Evolutionary conservation across 2,113 vertebrate species (phyloP), one percentile per base, ranked within the genome.

Genomic region (Rhinolophus sinicus): DNA sequence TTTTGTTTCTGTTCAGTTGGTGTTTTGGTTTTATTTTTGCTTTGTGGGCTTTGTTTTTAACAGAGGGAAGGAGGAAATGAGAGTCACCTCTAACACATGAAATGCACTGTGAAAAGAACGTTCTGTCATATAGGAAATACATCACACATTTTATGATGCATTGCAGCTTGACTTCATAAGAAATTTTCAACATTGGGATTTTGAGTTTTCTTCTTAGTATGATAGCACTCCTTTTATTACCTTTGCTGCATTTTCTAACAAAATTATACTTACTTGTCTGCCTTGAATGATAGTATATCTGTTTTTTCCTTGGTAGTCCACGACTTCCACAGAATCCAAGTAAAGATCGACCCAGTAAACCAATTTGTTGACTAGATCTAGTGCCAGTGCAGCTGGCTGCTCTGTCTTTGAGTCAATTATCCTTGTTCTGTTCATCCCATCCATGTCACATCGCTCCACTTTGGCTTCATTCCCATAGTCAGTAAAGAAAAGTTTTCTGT

Each of bases 401-500:
- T 99, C 99, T 65, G 99, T 99, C 95, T 99, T 99, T 15, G 99
- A 99, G 98, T 99, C 99, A 94, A 99, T 99, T 95, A 99, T 99
- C 86, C 99, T 98, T 2, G 99, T 99, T 97, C 99, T 98, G 98
- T 99, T 99, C 86, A 99, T 99, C 96, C 99, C 99, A 91, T 99
- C 99, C 99, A 99, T 99, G 98, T 99, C 99, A 98, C 99, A 99
- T 97, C 99, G 98, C 97, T 99, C 99, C 95, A 99, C 98, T 98
- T 99, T 99, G 98, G 99, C 99, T 89, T 99, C 95, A 9, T 98
- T 99, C 90, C 99, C 99, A 0, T 99, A 99, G 98, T 99, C 99
- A 26, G 99, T 99, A 98, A 99, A 99, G 98, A 99, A 99, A 97
- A 99, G 98, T 99, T 99, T 99, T 97, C 99, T 99, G 99, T 98